Evolutionary conservation across 1,140 invertebrate genomes (phyloP).

Genomic region (Bemisia tabaci): DNA sequence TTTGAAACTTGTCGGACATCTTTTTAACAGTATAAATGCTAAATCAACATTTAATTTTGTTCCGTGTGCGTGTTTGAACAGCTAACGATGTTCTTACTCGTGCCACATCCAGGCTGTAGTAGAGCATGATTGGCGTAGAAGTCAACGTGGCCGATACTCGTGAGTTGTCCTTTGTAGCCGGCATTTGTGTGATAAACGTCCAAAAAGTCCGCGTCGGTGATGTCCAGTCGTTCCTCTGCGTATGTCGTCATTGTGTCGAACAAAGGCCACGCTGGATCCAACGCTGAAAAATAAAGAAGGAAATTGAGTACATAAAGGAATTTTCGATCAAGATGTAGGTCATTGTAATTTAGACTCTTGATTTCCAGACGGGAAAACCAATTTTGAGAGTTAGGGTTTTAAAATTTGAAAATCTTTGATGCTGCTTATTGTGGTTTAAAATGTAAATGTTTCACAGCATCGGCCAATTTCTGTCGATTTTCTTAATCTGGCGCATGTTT

Average conservation of each 20-base stretch:
- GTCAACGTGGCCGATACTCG: slow-evolving; percentile 40
- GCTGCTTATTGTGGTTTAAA: neutral
- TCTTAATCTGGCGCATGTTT: too few relatives aligned
- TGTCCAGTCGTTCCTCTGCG: slow-evolving; percentile 36
- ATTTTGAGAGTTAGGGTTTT: slow-evolving; percentile 7
- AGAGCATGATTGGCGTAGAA: slow-evolving; percentile 48
- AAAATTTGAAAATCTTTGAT: neutral
- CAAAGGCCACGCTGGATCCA: slow-evolving; percentile 44
- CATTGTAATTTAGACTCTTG: neutral
- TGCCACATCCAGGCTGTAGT: slow-evolving; percentile 44
- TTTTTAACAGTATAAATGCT: too few relatives aligned
- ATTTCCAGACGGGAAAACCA: neutral
- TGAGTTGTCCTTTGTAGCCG: slow-evolving; percentile 36
- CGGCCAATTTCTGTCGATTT: too few relatives aligned
- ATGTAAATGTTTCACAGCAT: neutral
- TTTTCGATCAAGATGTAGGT: neutral
- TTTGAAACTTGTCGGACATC: too few relatives aligned
- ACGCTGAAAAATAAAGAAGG: slow-evolving; percentile 33
- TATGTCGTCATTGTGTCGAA: slow-evolving; percentile 27
- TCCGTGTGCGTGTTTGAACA: too few relatives aligned
- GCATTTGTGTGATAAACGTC: slow-evolving; percentile 52
- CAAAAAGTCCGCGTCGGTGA: slow-evolving; percentile 42
- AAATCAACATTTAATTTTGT: too few relatives aligned
- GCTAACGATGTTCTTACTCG: slow-evolving; percentile 24
- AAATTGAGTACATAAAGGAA: too few relatives aligned